Evolutionary conservation across 2,888 invertebrate species (phyloP).

Genomic region (Gymnosoma rotundatum): DNA sequence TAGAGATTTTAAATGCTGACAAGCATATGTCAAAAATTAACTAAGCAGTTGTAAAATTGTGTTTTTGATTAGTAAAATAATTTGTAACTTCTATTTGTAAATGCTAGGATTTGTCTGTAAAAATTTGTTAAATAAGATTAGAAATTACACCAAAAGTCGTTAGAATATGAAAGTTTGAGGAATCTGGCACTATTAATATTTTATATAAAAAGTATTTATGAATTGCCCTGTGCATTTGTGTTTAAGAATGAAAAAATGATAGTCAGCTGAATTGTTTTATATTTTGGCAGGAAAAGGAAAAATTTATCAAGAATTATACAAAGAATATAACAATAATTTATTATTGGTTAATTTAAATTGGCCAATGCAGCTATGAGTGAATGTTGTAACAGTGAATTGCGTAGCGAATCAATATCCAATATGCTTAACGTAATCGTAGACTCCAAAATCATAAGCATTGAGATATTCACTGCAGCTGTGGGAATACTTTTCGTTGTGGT

Average conservation of each 20-base stretch:
- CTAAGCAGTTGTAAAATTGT: too few relatives aligned
- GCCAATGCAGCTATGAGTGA: slow-evolving; percentile 74
- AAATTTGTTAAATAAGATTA: too few relatives aligned
- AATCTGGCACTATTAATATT: too few relatives aligned
- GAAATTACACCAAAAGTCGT: too few relatives aligned
- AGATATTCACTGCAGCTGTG: slow-evolving; percentile 80
- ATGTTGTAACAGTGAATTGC: slow-evolving; percentile 79
- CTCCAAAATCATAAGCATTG: slow-evolving; percentile 79
- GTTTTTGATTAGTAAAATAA: too few relatives aligned
- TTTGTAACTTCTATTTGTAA: too few relatives aligned
- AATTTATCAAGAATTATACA: background rate
- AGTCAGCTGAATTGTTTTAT: slow-evolving; percentile 16
- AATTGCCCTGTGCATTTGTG: background rate
- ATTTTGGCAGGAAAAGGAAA: background rate
- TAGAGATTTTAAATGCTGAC: too few relatives aligned
- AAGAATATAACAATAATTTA: background rate
- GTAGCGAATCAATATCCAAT: slow-evolving; percentile 78
- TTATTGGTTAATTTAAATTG: background rate
- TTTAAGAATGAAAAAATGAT: background rate
- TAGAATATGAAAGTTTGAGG: too few relatives aligned
- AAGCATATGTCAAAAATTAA: too few relatives aligned
- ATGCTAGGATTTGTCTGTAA: too few relatives aligned
- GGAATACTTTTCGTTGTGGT: slow-evolving; percentile 79
- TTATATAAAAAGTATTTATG: background rate
- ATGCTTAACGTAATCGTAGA: slow-evolving; percentile 80